Evolutionary conservation across 1,140 invertebrate genomes (phyloP).

Genomic region (Lepidurus apus): DNA sequence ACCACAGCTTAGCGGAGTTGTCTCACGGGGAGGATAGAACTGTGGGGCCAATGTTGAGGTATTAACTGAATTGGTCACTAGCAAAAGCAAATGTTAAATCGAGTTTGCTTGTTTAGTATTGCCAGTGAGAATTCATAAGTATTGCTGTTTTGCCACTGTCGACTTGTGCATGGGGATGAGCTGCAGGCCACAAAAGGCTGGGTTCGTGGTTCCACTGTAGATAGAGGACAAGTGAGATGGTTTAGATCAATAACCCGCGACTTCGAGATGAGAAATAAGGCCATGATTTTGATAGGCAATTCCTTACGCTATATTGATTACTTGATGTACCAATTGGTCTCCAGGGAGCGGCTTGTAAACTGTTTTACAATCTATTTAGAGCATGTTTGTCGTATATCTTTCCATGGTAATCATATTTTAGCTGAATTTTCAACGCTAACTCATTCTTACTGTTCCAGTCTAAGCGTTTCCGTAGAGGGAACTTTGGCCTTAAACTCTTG

Average conservation of each 20-base stretch:
- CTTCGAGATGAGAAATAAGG: background rate
- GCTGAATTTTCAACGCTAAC: too few species aligned
- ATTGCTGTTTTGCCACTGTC: too few species aligned
- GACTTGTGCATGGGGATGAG: too few species aligned
- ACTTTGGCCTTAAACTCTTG: too few species aligned
- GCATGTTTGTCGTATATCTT: too few species aligned
- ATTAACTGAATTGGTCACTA: background rate
- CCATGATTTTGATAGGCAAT: conserved; percentile 19
- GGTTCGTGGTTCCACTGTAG: too few species aligned
- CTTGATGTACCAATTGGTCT: conserved; percentile 10
- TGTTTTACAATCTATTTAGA: background rate
- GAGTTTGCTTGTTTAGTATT: too few species aligned
- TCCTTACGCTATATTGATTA: conserved; percentile 19
- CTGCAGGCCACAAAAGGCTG: too few species aligned
- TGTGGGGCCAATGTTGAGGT: conserved; percentile 4
- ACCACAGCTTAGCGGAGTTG: background rate
- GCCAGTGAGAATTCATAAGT: too few species aligned
- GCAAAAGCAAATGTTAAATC: background rate
- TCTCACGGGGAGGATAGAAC: background rate
- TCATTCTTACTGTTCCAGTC: too few species aligned
- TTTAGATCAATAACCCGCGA: background rate
- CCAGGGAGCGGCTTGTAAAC: background rate
- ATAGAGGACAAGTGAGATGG: background rate
- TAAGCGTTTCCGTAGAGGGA: too few species aligned
- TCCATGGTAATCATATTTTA: too few species aligned